Evolutionary conservation across 2,797 vertebrate genomes (phyloP), one percentile per base, ranked within the genome.

Genomic region (Holocentrus rufus): DNA sequence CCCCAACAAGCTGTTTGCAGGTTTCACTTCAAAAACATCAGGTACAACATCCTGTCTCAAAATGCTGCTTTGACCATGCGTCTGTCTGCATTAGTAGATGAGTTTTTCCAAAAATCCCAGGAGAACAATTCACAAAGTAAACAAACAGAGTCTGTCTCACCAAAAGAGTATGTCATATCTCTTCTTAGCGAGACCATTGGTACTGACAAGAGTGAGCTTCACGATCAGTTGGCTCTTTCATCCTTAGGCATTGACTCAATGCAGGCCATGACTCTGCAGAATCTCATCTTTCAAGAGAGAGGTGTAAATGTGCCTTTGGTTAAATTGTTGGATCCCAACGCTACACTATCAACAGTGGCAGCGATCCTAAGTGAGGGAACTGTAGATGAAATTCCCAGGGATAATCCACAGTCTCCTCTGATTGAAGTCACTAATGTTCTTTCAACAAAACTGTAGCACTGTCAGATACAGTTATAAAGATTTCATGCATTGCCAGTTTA

Each of bases 211-310:
- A 89, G 84, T 11, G 94, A 95, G 1, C 70, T 96, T 22, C 88
- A 83, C 49, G 90, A 94, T 36, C 90, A 93, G 0, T 88, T 85
- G 0, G 2, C 31, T 1, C 93, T 97, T 53, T 89, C 74, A 0
- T 88, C 92, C 0, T 58, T 95, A 60, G 96, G 95, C 49, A 84
- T 95, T 47, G 95, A 96, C 81, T 97, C 95, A n/a, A 94, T 97
- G 95, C 87, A 95, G 87, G 95, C 94, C 18, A 95, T 96, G 95
- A 95, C 95, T 44, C 65, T 97, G 82, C 95, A 96, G 74, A 95
- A 94, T 85, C 88, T 69, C 3, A 89, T 96, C 31, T 95, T 94
- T 67, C 89, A 88, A 50, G 91, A 94, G 18, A 89, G 85, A 78
- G 93, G 90, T 22, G 87, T 95, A 52, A 93, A 93, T 44, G 86